Evolutionary conservation across 2,888 invertebrate species (phyloP).

Genomic region (Protonemura montana): DNA sequence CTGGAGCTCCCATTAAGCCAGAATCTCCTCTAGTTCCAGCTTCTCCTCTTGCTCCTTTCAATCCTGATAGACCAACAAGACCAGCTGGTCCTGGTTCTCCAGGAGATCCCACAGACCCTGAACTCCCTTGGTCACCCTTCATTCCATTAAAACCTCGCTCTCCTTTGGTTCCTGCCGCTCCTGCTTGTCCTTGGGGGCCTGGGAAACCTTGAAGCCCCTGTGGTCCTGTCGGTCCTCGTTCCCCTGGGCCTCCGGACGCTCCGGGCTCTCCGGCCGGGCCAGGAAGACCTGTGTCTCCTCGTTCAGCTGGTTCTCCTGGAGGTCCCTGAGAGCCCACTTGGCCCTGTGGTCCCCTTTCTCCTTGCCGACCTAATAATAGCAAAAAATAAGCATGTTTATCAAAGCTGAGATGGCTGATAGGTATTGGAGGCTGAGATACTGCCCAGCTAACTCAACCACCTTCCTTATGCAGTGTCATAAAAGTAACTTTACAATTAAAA

Average conservation of each 20-base stretch:
- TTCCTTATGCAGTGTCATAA: too few relatives aligned
- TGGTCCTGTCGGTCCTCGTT: conserved; percentile 75
- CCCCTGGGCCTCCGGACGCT: conserved; percentile 77
- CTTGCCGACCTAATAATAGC: conserved; percentile 66
- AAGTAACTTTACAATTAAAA: too few relatives aligned
- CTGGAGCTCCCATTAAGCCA: conserved; percentile 79
- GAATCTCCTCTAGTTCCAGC: conserved; percentile 77
- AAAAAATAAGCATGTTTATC: conserved; percentile 19
- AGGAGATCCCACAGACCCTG: conserved; percentile 61
- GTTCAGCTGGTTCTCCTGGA: conserved; percentile 81
- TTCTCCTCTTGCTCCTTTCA: conserved; percentile 79
- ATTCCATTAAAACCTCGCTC: conserved; percentile 74
- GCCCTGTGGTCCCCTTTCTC: conserved; percentile 82
- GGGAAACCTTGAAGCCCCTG: conserved; percentile 75
- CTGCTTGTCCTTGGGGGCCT: conserved; percentile 73
- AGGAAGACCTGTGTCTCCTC: conserved; percentile 78
- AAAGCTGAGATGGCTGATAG: too few relatives aligned
- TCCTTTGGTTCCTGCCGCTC: conserved; percentile 76
- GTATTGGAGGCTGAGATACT: too few relatives aligned
- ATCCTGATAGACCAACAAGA: conserved; percentile 68
- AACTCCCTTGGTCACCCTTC: conserved; percentile 66
- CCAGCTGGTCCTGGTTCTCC: conserved; percentile 73
- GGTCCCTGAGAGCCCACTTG: conserved; percentile 76
- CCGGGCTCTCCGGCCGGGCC: conserved; percentile 77
- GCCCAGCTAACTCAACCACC: too few relatives aligned